These are phyloP conservation scores for Aporophyla nigra DNA, from an alignment of 2,888 invertebrate species.

Conservation along the genomic window DNA sequence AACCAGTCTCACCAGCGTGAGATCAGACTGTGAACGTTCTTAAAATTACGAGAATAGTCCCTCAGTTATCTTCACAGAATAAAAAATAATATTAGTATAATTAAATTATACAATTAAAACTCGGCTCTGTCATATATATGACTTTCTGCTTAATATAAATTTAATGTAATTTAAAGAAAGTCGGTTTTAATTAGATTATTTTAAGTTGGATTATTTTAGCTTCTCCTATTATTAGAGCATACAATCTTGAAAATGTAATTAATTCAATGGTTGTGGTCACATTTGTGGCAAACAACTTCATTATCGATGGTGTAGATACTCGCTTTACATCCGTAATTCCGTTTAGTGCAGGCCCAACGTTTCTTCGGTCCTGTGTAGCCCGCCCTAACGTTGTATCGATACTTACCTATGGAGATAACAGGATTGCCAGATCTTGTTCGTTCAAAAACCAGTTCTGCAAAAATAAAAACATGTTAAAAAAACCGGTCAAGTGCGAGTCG, in stretches of 20 bases:
- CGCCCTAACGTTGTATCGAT: constrained; percentile 52
- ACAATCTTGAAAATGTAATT: too few relatives aligned
- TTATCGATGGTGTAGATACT: constrained; percentile 9
- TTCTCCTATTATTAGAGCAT: too few relatives aligned
- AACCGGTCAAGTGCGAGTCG: too few relatives aligned
- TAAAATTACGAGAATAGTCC: too few relatives aligned
- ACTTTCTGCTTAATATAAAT: neutral
- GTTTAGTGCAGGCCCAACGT: constrained; percentile 48
- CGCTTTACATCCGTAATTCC: constrained; percentile 37
- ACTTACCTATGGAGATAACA: constrained; percentile 40
- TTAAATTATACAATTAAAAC: neutral
- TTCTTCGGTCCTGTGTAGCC: constrained; percentile 27
- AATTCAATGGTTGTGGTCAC: constrained; percentile 5
- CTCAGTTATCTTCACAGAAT: too few relatives aligned
- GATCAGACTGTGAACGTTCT: too few relatives aligned
- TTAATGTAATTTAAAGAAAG: too few relatives aligned
- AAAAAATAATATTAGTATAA: neutral
- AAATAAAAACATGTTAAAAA: neutral
- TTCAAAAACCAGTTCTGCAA: constrained; percentile 47
- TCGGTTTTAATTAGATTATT: too few relatives aligned
- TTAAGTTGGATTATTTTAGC: too few relatives aligned
- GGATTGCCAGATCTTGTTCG: constrained; percentile 55
- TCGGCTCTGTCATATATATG: too few relatives aligned
- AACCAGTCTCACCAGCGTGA: too few relatives aligned
- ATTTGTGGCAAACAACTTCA: neutral